These are phyloP conservation scores for Zaprionus tsacasi DNA, from an alignment of 1,140 invertebrate species.

Conservation along the genomic window DNA sequence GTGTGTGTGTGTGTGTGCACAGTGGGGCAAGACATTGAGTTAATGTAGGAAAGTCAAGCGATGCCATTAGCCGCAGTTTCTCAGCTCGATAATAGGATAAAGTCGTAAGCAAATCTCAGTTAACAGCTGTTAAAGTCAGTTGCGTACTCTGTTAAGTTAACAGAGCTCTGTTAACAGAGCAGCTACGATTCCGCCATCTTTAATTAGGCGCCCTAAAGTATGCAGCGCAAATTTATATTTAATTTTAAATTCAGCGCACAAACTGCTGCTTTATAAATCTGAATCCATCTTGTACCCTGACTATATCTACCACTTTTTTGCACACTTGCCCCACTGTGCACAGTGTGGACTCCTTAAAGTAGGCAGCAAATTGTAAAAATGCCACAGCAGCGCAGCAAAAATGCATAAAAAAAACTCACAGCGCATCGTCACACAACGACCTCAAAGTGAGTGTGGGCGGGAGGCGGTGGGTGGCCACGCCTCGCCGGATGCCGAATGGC, in stretches of 20 bases:
- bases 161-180: no score
- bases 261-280: no score
- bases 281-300: no score
- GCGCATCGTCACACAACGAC: no score
- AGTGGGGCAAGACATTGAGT: neutral
- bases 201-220: no score
- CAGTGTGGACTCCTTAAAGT: neutral
- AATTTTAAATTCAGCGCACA: no score
- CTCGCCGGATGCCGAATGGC: neutral
- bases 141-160: no score
- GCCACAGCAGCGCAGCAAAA: neutral
- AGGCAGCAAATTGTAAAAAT: neutral
- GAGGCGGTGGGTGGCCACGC: neutral
- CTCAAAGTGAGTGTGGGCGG: neutral
- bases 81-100: no score
- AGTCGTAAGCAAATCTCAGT: no score
- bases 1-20: neutral
- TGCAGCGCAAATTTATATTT: no score
- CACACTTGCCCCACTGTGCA: neutral
- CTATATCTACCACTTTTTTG: neutral
- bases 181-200: no score
- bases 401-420: neutral
- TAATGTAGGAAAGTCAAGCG: neutral
- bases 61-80: neutral
- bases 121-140: no score